Percentiles rank a stretch among this genome's conserved stretches.
These are phyloP conservation scores for Melangyna quadrimaculata DNA, from an alignment of 2,888 invertebrate species.

Conservation along the genomic window DNA sequence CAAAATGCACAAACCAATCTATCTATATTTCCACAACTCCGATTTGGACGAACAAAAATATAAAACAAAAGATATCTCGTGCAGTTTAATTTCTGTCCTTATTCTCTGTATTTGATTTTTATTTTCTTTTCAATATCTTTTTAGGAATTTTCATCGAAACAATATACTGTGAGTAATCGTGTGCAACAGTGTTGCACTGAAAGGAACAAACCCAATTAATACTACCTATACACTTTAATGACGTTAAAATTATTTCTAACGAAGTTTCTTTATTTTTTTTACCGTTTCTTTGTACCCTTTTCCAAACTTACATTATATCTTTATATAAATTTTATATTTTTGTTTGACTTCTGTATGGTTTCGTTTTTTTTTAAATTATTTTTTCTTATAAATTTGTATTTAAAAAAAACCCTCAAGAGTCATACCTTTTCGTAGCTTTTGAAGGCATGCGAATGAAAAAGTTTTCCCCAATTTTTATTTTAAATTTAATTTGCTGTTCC, in stretches of 20 bases:
- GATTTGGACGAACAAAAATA: conserved; percentile 44
- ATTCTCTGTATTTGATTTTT: conserved; percentile 72
- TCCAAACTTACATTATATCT: neutral
- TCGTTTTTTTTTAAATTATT: conserved; percentile 32
- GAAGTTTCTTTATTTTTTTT: conserved; percentile 42
- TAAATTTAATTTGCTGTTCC: conserved; percentile 26
- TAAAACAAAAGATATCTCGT: conserved; percentile 45
- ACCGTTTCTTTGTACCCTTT: conserved; percentile 50
- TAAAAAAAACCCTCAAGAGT: conserved; percentile 18
- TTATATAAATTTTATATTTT: conserved; percentile 6
- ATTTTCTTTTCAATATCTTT: conserved; percentile 75
- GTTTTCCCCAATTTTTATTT: conserved; percentile 53
- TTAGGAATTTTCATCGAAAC: conserved; percentile 81
- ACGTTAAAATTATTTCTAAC: conserved; percentile 63
- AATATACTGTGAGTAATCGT: conserved; percentile 81
- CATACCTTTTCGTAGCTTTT: conserved; percentile 56
- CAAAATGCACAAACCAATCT: conserved; percentile 37
- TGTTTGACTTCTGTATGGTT: conserved; percentile 46
- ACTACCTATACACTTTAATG: conserved; percentile 21
- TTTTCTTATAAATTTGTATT: neutral
- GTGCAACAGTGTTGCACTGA: conserved; percentile 55
- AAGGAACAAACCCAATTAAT: conserved; percentile 38
- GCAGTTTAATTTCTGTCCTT: conserved; percentile 49
- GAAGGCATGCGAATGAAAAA: conserved; percentile 63
- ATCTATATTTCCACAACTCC: conserved; percentile 38